These are phyloP conservation scores for Parazoanthus atlanticus DNA, from an alignment of 92 coral and sea anemone species.

Conservation along the genomic window DNA sequence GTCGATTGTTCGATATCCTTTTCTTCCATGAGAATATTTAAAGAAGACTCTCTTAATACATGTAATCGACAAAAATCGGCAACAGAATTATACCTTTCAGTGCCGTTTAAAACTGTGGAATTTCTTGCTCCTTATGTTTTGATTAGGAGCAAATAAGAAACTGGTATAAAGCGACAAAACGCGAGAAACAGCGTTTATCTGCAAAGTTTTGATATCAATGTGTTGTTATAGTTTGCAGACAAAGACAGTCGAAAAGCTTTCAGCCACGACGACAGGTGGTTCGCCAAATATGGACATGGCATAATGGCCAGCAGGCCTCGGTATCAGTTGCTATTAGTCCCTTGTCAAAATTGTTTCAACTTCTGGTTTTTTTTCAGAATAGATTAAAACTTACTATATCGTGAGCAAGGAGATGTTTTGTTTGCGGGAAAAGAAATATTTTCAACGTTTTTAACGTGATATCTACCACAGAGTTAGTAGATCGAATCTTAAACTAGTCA, in stretches of 20 bases:
- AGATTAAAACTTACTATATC: neutral
- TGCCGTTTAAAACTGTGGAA: neutral
- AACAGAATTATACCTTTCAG: neutral
- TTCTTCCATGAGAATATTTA: neutral
- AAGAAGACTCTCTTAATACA: slow-evolving; percentile 15
- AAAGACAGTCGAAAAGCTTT: neutral
- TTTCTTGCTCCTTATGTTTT: neutral
- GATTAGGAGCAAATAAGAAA: neutral
- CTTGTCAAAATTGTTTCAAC: neutral
- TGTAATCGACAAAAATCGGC: neutral
- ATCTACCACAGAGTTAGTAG: too few relatives aligned
- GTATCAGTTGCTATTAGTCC: neutral
- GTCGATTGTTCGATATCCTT: neutral
- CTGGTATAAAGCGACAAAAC: neutral
- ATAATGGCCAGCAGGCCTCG: neutral
- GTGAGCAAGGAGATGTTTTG: too few relatives aligned
- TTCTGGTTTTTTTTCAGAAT: neutral
- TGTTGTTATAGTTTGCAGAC: neutral
- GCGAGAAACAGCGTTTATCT: neutral
- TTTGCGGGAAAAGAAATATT: too few relatives aligned
- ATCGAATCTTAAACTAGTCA: too few relatives aligned
- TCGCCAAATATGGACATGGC: slow-evolving; percentile 45
- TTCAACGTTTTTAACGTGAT: too few relatives aligned
- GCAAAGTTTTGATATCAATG: neutral
- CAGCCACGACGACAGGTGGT: slow-evolving; percentile 58